phyloP scores from a whole-genome alignment of 1,140 invertebrate genomes.

The Saxidomus purpurata region DNA sequence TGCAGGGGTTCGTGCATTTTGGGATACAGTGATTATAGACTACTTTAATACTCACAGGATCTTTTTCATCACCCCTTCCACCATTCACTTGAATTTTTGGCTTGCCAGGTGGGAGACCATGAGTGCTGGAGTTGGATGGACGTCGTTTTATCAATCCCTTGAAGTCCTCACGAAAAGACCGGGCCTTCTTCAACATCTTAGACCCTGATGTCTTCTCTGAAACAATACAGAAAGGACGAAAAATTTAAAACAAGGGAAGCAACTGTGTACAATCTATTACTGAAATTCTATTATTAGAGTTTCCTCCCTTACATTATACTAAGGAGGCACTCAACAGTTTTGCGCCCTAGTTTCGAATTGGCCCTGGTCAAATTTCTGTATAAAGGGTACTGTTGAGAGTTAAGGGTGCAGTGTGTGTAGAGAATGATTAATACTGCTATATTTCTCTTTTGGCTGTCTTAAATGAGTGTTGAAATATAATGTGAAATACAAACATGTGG shows the following conservation, averaged over 20 bases:
- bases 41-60: slow-evolving; percentile 42
- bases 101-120: slow-evolving; percentile 38
- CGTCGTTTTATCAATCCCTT: slow-evolving; percentile 55
- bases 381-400: too few species aligned
- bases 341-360: too few species aligned
- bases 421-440: too few species aligned
- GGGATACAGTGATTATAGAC: too few species aligned
- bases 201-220: slow-evolving; percentile 57
- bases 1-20: too few species aligned
- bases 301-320: neutral
- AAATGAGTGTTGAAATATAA: too few species aligned
- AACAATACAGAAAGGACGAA: neutral
- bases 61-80: slow-evolving; percentile 9
- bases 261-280: neutral
- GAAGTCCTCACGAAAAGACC: slow-evolving; percentile 59
- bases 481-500: too few species aligned
- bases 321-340: too few species aligned
- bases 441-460: too few species aligned
- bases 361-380: too few species aligned
- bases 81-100: slow-evolving; percentile 64
- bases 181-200: slow-evolving; percentile 55
- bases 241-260: neutral
- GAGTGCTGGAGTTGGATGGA: slow-evolving; percentile 40
- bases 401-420: too few species aligned
- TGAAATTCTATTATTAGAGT: neutral